A percentile compares a stretch with the other conserved stretches of the same genome.
Evolutionary conservation across 2,888 invertebrate genomes (phyloP).

Genomic region (Philereme vetulata): DNA sequence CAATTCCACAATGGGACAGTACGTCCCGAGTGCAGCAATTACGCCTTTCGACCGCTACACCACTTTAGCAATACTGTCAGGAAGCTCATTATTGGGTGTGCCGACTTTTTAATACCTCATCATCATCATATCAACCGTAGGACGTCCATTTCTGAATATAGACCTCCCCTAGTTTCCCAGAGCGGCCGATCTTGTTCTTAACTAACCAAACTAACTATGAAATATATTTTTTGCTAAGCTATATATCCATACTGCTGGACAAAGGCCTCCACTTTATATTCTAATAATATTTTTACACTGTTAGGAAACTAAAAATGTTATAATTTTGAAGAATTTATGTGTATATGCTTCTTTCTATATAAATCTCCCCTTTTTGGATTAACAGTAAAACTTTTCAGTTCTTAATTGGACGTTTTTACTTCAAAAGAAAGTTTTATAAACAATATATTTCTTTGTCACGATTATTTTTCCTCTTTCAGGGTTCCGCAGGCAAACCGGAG

Average conservation of each 20-base stretch:
- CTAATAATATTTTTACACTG: neutral
- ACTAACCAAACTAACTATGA: too few species aligned
- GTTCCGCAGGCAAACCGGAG: constrained; percentile 11
- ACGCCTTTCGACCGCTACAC: constrained; percentile 21
- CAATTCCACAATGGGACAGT: constrained; percentile 44
- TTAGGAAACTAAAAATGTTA: constrained; percentile 26
- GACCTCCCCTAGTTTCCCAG: too few species aligned
- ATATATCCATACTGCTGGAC: too few species aligned
- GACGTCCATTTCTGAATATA: too few species aligned
- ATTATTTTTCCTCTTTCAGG: constrained; percentile 28
- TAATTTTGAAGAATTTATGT: constrained; percentile 34
- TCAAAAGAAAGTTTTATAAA: constrained; percentile 35
- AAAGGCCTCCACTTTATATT: too few species aligned
- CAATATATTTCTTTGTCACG: constrained; percentile 43
- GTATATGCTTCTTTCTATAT: constrained; percentile 31
- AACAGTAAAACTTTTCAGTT: constrained; percentile 35
- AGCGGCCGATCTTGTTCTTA: too few species aligned
- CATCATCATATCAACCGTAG: too few species aligned
- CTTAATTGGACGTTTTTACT: constrained; percentile 39
- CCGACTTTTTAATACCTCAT: constrained; percentile 1
- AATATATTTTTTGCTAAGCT: too few species aligned
- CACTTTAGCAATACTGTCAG: constrained; percentile 16
- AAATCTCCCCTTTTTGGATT: constrained; percentile 36
- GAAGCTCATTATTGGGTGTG: constrained; percentile 18
- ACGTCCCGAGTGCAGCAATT: constrained; percentile 28